Evolutionary conservation across 92 coral and sea anemone species (phyloP).

Genomic region (Porites rus): DNA sequence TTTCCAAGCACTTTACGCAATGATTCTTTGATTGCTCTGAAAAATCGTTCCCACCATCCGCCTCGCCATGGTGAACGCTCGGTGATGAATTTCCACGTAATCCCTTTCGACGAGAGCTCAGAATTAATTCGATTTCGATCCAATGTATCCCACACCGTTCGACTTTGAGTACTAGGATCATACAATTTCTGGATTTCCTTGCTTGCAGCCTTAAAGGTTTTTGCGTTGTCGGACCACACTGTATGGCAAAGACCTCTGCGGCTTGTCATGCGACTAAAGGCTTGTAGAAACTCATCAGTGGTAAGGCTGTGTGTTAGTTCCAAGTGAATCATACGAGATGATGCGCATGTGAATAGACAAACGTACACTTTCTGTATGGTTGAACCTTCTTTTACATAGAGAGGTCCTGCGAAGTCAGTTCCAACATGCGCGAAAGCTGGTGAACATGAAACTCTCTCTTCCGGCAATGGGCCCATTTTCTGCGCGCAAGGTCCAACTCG

Average conservation of each 20-base stretch:
- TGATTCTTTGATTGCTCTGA: slow-evolving; percentile 27
- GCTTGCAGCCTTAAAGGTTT: slow-evolving; percentile 37
- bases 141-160: slow-evolving; percentile 18
- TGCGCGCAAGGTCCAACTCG: neutral
- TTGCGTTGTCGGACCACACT: slow-evolving; percentile 31
- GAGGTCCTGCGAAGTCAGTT: slow-evolving; percentile 48
- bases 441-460: slow-evolving; percentile 38
- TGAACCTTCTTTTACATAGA: slow-evolving; percentile 24
- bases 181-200: slow-evolving; percentile 20
- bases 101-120: slow-evolving; percentile 30
- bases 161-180: slow-evolving; percentile 1
- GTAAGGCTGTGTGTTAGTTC: slow-evolving; percentile 43
- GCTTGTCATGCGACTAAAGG: slow-evolving; percentile 16
- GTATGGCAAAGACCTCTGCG: slow-evolving; percentile 33
- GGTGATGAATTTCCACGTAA: slow-evolving; percentile 43
- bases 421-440: slow-evolving; percentile 40
- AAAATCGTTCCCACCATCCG: slow-evolving; percentile 41
- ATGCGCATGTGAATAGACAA: slow-evolving; percentile 49
- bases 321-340: slow-evolving; percentile 42
- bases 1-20: no score
- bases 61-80: slow-evolving; percentile 50
- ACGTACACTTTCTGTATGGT: slow-evolving; percentile 32
- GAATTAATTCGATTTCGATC: slow-evolving; percentile 35
- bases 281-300: slow-evolving; percentile 46
- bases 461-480: slow-evolving; percentile 29